Percentiles rank a stretch among this genome's conserved stretches.
Evolutionary conservation across 2,113 vertebrate species (phyloP).

Genomic region (Garra rufa): DNA sequence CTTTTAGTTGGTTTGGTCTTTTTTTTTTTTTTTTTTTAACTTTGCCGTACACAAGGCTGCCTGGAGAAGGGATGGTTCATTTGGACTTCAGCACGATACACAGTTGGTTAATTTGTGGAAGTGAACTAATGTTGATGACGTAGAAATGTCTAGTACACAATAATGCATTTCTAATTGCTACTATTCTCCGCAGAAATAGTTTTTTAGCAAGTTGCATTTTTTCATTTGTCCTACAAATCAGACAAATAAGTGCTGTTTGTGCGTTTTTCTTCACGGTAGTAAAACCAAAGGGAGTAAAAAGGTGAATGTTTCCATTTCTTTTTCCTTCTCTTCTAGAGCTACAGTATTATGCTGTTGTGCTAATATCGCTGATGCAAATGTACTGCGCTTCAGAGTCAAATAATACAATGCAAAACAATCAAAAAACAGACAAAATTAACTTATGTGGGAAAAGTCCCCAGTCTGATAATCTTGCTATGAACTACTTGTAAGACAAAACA

Average conservation of each 20-base stretch:
- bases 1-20: not conserved
- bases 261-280: not conserved
- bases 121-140: not conserved
- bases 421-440: not conserved
- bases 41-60: not conserved
- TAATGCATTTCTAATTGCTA: slow-evolving; percentile 10
- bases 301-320: not conserved
- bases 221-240: slow-evolving; percentile 7
- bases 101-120: slow-evolving; percentile 4
- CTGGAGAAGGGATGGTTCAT: not conserved
- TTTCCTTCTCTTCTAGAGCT: not conserved
- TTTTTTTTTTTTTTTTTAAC: not conserved
- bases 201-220: not conserved
- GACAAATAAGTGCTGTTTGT: not conserved
- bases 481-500: not conserved
- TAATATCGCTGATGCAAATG: not conserved
- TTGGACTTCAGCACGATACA: not conserved
- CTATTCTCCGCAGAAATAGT: not conserved
- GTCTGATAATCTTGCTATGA: not conserved
- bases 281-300: not conserved
- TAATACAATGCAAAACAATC: not conserved
- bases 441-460: not conserved
- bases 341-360: not conserved
- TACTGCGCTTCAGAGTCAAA: not conserved
- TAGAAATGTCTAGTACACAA: not conserved